Conservation (phyloP, 2,888 invertebrate species). For the Dendrolimus pini region DNA sequence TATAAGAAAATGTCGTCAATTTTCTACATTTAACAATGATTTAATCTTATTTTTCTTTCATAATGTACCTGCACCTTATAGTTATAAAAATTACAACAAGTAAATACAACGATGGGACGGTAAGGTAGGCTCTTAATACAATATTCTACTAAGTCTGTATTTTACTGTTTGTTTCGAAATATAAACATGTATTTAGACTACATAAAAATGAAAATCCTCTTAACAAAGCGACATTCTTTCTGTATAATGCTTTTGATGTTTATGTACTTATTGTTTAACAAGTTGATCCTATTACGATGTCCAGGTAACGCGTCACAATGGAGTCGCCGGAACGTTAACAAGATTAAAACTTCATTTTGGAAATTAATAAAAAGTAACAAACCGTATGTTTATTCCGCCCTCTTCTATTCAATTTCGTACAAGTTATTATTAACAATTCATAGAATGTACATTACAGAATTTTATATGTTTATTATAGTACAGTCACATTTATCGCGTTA, state of each 20-base stretch:
- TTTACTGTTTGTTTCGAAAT: constrained; percentile 11
- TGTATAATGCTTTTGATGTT: constrained; percentile 69
- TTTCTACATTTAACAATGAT: too few relatives aligned
- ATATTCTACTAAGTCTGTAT: too few relatives aligned
- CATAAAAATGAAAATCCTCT: constrained; percentile 54
- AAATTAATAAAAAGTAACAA: constrained; percentile 69
- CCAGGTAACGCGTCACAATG: constrained; percentile 69
- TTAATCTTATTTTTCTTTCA: too few relatives aligned
- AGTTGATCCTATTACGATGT: constrained; percentile 77
- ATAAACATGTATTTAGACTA: constrained; percentile 2
- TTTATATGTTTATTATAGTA: constrained; percentile 9
- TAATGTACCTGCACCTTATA: too few relatives aligned
- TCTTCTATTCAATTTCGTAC: constrained; percentile 20
- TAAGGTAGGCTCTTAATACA: too few relatives aligned
- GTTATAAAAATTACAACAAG: too few relatives aligned
- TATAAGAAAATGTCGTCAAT: too few relatives aligned
- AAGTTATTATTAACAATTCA: constrained; percentile 19
- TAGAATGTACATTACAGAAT: background rate
- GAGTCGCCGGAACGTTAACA: constrained; percentile 61
- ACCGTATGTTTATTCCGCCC: constrained; percentile 44
- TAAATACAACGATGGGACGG: too few relatives aligned
- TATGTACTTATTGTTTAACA: constrained; percentile 73
- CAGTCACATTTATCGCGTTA: too few relatives aligned
- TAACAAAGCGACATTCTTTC: constrained; percentile 61
- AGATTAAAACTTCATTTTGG: constrained; percentile 74